A percentile compares a stretch with the other conserved stretches of the same genome.
Conservation (phyloP, 2,797 vertebrate species). For the Lepilemur septentrionalis region DNA sequence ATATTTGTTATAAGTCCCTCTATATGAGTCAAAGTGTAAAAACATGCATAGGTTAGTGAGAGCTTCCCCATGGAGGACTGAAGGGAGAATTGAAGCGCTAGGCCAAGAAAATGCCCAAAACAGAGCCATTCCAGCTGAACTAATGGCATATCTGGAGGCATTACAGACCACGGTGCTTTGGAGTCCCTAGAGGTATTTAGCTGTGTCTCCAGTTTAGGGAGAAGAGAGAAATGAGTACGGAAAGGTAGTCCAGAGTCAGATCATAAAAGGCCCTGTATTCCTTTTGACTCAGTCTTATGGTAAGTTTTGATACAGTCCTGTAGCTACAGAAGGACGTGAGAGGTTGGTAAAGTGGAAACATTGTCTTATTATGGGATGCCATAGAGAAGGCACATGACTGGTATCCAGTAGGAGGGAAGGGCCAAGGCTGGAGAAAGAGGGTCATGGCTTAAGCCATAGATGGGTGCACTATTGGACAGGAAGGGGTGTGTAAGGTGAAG, state of each 20-base stretch:
- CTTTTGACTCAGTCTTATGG: background rate
- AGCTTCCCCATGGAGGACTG: background rate
- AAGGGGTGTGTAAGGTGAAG: background rate
- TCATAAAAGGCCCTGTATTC: background rate
- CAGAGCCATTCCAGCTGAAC: background rate
- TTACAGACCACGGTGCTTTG: background rate
- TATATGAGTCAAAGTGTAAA: background rate
- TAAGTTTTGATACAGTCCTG: background rate
- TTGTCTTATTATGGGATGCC: background rate
- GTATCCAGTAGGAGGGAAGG: background rate
- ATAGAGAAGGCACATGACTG: background rate
- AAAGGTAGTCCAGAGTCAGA: too few relatives aligned
- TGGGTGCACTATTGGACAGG: too few relatives aligned
- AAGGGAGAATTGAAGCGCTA: background rate
- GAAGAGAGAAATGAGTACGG: background rate
- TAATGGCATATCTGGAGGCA: background rate
- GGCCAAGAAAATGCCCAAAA: background rate
- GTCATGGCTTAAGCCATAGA: background rate
- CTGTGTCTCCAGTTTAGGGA: background rate
- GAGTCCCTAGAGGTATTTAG: background rate
- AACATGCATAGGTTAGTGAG: background rate
- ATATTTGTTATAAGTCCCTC: background rate
- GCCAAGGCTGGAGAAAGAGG: background rate
- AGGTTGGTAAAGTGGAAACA: background rate
- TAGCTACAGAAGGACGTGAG: background rate